Evolutionary conservation across 2,113 vertebrate genomes (phyloP).

Genomic region (Dasypus novemcinctus): DNA sequence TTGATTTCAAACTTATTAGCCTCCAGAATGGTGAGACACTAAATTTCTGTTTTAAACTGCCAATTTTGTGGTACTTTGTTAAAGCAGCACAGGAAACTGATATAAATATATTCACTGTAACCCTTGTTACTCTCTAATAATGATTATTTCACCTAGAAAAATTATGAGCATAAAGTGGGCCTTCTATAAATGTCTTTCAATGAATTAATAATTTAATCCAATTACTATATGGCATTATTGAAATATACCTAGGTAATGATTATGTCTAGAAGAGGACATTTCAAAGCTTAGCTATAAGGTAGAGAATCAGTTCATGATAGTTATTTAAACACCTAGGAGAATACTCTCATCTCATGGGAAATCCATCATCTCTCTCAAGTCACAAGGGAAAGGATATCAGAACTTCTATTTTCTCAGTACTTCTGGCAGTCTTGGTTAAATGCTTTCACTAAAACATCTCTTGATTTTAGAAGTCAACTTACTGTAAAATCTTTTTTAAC

Average conservation of each 20-base stretch:
- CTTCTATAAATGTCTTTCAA: slow-evolving; percentile 6
- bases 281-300: not conserved
- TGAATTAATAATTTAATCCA: not conserved
- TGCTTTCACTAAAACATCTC: not conserved
- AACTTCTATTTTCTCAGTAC: not conserved
- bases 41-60: too few species aligned
- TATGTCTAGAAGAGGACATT: not conserved
- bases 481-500: not conserved
- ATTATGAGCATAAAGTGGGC: not conserved
- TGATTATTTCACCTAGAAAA: not conserved
- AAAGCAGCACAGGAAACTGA: too few species aligned
- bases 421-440: not conserved
- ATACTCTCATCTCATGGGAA: not conserved
- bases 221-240: not conserved
- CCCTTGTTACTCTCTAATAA: not conserved
- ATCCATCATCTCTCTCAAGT: not conserved
- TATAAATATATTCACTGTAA: not conserved
- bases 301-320: not conserved
- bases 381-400: not conserved
- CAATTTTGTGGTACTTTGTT: too few species aligned
- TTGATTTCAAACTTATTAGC: too few species aligned
- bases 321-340: not conserved
- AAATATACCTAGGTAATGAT: not conserved
- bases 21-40: too few species aligned
- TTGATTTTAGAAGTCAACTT: not conserved